Conservation (phyloP, 2,888 invertebrate genomes). For the Acanthococcus lagerstroemiae region DNA sequence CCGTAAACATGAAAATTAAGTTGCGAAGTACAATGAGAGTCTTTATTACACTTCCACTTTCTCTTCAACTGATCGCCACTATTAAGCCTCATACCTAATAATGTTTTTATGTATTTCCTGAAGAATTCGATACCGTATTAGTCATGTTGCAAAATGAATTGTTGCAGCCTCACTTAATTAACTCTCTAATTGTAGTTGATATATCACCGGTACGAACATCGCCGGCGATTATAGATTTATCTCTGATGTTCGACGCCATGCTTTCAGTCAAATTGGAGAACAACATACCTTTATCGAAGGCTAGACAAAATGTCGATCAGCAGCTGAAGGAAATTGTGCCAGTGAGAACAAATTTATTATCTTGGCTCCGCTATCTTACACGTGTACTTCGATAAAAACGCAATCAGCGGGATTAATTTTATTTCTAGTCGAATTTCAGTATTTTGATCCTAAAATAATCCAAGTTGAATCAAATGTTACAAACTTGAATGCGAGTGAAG, state of each 20-base stretch:
- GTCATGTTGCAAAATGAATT: too few species aligned
- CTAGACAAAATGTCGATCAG: constrained; percentile 55
- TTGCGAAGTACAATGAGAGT: too few species aligned
- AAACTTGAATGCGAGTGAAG: too few species aligned
- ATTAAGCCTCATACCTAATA: too few species aligned
- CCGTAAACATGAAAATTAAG: too few species aligned
- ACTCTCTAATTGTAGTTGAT: constrained; percentile 59
- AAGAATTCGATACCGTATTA: too few species aligned
- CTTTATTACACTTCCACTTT: too few species aligned
- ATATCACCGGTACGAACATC: constrained; percentile 57
- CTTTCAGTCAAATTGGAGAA: constrained; percentile 50
- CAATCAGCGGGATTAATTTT: neutral
- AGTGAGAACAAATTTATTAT: constrained; percentile 29
- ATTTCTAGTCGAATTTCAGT: neutral
- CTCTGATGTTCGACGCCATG: constrained; percentile 58
- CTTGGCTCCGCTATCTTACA: too few species aligned
- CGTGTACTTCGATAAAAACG: too few species aligned
- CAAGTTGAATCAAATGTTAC: too few species aligned
- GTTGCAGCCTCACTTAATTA: constrained; percentile 42
- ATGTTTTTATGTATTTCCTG: too few species aligned
- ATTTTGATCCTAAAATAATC: neutral
- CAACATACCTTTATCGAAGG: constrained; percentile 57
- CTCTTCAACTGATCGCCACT: neutral
- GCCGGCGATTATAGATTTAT: constrained; percentile 53
- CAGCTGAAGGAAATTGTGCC: constrained; percentile 44